These are phyloP conservation scores for Capreolus pygargus DNA, from an alignment of 2,113 vertebrate species.

Conservation along the genomic window DNA sequence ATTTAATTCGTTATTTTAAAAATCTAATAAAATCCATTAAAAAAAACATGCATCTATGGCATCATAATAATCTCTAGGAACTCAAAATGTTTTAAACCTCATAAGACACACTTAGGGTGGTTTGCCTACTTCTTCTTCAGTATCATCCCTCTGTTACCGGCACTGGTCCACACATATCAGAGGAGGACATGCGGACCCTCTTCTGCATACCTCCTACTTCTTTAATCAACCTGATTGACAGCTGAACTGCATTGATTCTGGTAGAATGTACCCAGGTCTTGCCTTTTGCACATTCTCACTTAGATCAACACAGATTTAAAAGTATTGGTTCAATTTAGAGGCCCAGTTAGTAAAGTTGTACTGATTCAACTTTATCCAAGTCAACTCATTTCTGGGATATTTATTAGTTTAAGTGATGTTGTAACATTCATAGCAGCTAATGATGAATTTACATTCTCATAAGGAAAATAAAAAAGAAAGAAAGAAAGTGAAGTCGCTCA, in stretches of 20 bases:
- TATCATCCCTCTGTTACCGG: no score
- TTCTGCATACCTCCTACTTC: neutral
- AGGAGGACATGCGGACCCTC: neutral
- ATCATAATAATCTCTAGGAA: neutral
- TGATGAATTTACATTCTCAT: constrained; percentile 21
- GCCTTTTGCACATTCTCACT: neutral
- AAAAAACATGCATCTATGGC: neutral
- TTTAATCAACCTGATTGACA: neutral
- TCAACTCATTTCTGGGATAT: constrained; percentile 13
- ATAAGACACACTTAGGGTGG: neutral
- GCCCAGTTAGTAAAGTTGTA: constrained; percentile 29
- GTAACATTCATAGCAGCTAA: constrained; percentile 42
- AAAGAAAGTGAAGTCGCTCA: no score
- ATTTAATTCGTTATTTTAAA: neutral
- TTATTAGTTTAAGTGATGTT: constrained; percentile 44
- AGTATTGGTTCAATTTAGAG: constrained; percentile 8
- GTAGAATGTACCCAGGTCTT: neutral
- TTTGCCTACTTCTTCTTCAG: neutral
- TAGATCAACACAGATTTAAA: constrained; percentile 16
- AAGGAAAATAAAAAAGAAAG: no score
- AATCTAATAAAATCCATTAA: neutral
- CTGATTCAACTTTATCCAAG: constrained; percentile 60
- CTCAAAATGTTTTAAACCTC: neutral
- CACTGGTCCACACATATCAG: accelerated
- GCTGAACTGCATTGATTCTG: neutral